Evolutionary conservation across 1,140 invertebrate genomes (phyloP).

Genomic region (Drosophila nasuta): DNA sequence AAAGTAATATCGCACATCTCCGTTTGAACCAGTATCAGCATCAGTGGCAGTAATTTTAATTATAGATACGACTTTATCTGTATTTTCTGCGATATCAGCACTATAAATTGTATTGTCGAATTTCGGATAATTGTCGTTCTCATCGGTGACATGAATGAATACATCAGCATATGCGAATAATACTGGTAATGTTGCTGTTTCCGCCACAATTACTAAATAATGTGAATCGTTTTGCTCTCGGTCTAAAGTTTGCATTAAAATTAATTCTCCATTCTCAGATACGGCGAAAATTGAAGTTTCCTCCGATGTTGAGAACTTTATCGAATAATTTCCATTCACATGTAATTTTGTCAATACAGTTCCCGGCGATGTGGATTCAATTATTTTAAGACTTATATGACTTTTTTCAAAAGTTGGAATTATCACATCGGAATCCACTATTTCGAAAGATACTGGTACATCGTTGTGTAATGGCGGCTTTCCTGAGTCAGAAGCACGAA

Average conservation of each 20-base stretch:
- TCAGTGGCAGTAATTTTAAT: constrained; percentile 87
- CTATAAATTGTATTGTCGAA: constrained; percentile 94
- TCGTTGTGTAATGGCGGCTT: constrained; percentile 89
- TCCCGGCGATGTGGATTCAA: constrained; percentile 90
- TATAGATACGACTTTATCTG: constrained; percentile 91
- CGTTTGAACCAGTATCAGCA: constrained; percentile 92
- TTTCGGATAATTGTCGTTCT: constrained; percentile 95
- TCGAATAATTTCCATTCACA: constrained; percentile 86
- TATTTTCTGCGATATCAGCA: constrained; percentile 92
- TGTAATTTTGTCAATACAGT: constrained; percentile 88
- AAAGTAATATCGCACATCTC: constrained; percentile 93
- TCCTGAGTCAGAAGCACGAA: constrained; percentile 93
- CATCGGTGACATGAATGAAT: constrained; percentile 92
- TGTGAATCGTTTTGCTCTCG: constrained; percentile 91
- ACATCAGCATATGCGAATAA: constrained; percentile 91
- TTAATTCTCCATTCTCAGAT: constrained; percentile 90
- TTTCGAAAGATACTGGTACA: constrained; percentile 91
- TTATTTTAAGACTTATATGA: constrained; percentile 91
- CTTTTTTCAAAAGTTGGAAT: constrained; percentile 91
- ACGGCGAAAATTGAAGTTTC: constrained; percentile 90
- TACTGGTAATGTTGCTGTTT: constrained; percentile 91
- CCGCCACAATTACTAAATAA: constrained; percentile 92
- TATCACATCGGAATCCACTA: constrained; percentile 89
- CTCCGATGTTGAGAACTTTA: constrained; percentile 88
- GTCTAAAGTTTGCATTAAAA: constrained; percentile 90